Base-by-base conservation (phyloP, 1,140 invertebrate genomes). In the Anthonomus grandis region DNA sequence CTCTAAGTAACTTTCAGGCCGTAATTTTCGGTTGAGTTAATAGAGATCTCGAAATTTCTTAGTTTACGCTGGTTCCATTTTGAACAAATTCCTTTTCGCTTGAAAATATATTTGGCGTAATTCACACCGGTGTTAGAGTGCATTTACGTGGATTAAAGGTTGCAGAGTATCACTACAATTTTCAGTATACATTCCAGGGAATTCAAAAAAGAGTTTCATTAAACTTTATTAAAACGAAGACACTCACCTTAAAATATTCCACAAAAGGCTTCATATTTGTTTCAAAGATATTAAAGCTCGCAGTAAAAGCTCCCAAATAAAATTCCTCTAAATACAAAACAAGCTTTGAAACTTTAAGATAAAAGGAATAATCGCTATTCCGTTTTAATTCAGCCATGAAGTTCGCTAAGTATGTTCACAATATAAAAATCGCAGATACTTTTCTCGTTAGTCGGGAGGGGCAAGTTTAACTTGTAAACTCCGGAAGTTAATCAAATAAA, bases 11-110 rank as follows among this genome's bases (percentile, higher is more conserved):
- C 34, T 34, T 49, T 49, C 22, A 13, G 46, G n/a, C n/a, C 17
- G 46, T 49, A 49, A 37, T 49, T 49, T 21, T 49, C 22, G 18
- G 46, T 25, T 49, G 31, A 49, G 37, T 49, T 49, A 49, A 49
- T 49, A 49, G 31, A 49, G 24, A 49, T 36, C 27, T 25, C 46
- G n/a, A 49, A 49, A 49, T 36, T 27, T 49, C 46, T 19, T 49
- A 36, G 46, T 49, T 49, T 49, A 49, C 22, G 46, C 37, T 46
- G 44, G 23, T 46, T 46, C 17, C 15, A 36, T 36, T 47, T 49
- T 19, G 13, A 49, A 34, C 25, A 49, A 34, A 36, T 49, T 49
- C 31, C 17, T 3, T 49, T 49, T 18, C 22, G 15, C 18, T 8
- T 21, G 31, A 49, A 49, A 49, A 49, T 49, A 49, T 19, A 36